A percentile compares a stretch with the other conserved stretches of the same genome.
These are phyloP conservation scores for Pollicipes pollicipes DNA, from an alignment of 1,140 invertebrate species.

Conservation along the genomic window DNA sequence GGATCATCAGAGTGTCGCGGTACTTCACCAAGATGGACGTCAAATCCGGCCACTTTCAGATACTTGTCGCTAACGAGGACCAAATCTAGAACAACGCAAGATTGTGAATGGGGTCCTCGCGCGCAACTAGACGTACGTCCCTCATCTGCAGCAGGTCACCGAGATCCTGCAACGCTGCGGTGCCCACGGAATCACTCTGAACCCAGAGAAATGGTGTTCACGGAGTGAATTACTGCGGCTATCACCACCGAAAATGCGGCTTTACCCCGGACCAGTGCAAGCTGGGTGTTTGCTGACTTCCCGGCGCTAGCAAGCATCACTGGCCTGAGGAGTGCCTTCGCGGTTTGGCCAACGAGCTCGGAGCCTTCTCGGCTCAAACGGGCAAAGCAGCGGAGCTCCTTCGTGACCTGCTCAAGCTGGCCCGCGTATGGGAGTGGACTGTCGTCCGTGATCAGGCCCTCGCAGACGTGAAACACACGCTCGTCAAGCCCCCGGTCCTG, in stretches of 20 bases:
- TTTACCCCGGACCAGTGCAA: neutral
- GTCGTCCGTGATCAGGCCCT: neutral
- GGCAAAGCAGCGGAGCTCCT: neutral
- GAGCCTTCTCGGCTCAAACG: neutral
- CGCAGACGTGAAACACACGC: neutral
- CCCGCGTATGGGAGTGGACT: neutral
- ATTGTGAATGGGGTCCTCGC: conserved; percentile 18
- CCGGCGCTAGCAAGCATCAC: conserved; percentile 7
- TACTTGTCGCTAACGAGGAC: conserved; percentile 19
- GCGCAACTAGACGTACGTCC: conserved; percentile 9
- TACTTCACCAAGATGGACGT: conserved; percentile 21
- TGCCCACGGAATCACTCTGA: conserved; percentile 7
- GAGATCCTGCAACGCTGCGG: conserved; percentile 8
- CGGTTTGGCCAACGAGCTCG: conserved; percentile 9
- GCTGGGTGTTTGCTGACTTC: neutral
- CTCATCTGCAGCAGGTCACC: conserved; percentile 12
- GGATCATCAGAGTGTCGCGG: conserved; percentile 5
- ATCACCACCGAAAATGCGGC: neutral
- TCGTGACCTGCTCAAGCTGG: neutral
- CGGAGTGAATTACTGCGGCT: conserved; percentile 2
- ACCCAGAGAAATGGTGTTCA: neutral
- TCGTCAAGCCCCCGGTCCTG: neutral
- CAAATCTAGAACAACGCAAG: conserved; percentile 18
- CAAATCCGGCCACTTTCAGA: conserved; percentile 22
- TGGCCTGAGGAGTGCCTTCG: conserved; percentile 4